Base-by-base conservation (phyloP, 2,797 vertebrate genomes). In the Hirundo rustica region DNA sequence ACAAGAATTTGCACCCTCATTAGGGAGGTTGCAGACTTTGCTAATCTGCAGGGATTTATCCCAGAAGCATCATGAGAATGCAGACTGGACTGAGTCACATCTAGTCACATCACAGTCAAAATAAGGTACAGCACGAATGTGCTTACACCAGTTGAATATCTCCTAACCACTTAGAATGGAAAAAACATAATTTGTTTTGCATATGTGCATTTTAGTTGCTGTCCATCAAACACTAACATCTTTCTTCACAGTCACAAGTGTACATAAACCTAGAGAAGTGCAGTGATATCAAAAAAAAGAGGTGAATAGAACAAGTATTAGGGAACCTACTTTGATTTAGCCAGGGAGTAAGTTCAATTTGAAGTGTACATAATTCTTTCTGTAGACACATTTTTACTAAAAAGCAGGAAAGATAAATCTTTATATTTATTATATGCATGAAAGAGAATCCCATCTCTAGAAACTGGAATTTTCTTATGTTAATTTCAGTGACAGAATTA, bases 1-100 rank as follows among this genome's bases (percentile, higher is more conserved):
- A 89, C 54, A 94, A 34, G 60, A 93, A 91, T 89, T 90, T 96
- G 17, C 32, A 76, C 73, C 62, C 78, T 93, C 38, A 57, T 74
- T 85, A 66, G 53, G 36, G 60, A 94, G 44, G 36, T 13, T 74
- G 29, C 38, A 96, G 70, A 71, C 47, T 95, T 88, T 48, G 54
- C 29, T 86, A 86, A 89, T 79, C 54, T 86, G 50, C 44, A 82
- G 30, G 57, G 65, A 88, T 62, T 83, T n/a, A 88, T 48, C 62
- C 53, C 36, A 85, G 88, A 70, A 93, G 42, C 15, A 84, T 57
- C 30, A 51, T 19, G 36, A 92, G 83, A 61, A 67, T 20, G 40
- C 16, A 83, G 75, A 87, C 48, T 64, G 62, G 77, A 70, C 68
- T 42, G 5, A 38, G 40, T 38, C 32, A 89, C 50, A 89, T 85